Conservation (phyloP, 2,113 vertebrate genomes). For the Rhabdomys dilectus region DNA sequence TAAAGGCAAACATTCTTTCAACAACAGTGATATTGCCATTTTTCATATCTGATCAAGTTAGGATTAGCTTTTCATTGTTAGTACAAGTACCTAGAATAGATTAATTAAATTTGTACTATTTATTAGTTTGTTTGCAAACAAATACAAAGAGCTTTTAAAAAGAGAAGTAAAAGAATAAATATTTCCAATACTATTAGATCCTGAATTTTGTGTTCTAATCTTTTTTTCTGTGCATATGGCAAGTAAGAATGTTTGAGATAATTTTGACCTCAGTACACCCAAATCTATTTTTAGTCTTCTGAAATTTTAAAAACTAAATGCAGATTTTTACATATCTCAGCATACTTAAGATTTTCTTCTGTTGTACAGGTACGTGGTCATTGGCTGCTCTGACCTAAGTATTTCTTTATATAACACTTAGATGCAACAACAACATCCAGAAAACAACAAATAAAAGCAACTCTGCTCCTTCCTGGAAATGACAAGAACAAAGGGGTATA, state of each 20-base stretch:
- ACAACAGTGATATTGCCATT: neutral
- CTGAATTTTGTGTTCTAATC: slow-evolving; percentile 27
- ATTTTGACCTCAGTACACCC: neutral
- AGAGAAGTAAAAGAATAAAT: neutral
- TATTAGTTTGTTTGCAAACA: slow-evolving; percentile 17
- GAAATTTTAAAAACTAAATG: neutral
- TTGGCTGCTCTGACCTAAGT: neutral
- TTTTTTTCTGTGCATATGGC: neutral
- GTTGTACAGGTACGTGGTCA: neutral
- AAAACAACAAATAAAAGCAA: neutral
- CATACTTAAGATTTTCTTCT: neutral
- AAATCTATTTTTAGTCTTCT: neutral
- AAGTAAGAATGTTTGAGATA: neutral
- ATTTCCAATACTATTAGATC: neutral
- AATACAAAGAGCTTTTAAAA: neutral
- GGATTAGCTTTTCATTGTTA: neutral
- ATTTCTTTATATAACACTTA: neutral
- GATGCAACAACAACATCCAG: neutral
- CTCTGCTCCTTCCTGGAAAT: neutral
- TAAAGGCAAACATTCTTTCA: slow-evolving; percentile 7
- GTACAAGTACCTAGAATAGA: neutral
- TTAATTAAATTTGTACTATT: neutral
- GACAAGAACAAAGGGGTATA: neutral
- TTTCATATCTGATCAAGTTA: slow-evolving; percentile 11
- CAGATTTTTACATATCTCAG: neutral